Evolutionary conservation across 2,888 invertebrate species (phyloP).

Genomic region (Theodoxus fluviatilis): DNA sequence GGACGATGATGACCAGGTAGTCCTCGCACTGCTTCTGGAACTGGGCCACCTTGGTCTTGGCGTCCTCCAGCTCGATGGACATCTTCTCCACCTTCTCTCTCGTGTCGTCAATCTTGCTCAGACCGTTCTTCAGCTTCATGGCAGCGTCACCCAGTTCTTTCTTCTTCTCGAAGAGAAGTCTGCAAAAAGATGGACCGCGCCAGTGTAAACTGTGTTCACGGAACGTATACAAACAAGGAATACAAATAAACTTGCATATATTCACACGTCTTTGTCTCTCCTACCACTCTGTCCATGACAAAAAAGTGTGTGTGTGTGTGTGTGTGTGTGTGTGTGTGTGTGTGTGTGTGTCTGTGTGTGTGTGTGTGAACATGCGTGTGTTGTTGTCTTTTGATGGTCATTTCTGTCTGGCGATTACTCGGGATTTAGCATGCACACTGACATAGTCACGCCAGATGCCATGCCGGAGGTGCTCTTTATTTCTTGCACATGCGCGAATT

Average conservation of each 20-base stretch:
- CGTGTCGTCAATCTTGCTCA: conserved; percentile 88
- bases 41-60: conserved; percentile 73
- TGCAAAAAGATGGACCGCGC: conserved; percentile 23
- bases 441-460: too few species aligned
- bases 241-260: background rate
- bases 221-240: background rate
- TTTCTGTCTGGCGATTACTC: too few species aligned
- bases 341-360: conserved; percentile 9
- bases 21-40: conserved; percentile 86
- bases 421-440: too few species aligned
- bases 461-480: too few species aligned
- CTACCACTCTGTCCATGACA: background rate
- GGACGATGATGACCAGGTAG: conserved; percentile 81
- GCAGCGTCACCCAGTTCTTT: conserved; percentile 76
- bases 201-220: background rate
- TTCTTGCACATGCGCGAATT: too few species aligned
- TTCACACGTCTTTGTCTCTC: background rate
- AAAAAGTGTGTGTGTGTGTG: background rate
- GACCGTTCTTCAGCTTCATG: conserved; percentile 79
- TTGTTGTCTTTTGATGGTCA: too few species aligned
- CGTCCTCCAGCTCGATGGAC: conserved; percentile 82
- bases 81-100: conserved; percentile 81
- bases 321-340: background rate
- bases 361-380: too few species aligned
- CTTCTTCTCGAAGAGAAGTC: conserved; percentile 76